phyloP scores from a whole-genome alignment of 2,888 invertebrate species.

The Sarcophaga variegata region DNA sequence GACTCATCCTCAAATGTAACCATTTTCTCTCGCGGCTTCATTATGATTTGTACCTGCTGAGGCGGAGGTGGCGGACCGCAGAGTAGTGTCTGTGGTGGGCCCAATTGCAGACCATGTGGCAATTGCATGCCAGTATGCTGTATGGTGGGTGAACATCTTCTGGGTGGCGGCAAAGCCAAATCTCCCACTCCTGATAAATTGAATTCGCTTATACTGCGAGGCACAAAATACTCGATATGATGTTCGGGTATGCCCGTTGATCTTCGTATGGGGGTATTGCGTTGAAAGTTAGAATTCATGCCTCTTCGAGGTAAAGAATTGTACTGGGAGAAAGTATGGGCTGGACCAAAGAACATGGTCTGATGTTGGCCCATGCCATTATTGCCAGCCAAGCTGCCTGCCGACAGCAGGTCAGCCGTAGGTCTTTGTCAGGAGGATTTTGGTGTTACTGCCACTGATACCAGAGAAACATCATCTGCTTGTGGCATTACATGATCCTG shows the following conservation, averaged over 20 bases:
- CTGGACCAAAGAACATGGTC: constrained; percentile 81
- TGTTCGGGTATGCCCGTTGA: constrained; percentile 85
- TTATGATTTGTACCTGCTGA: constrained; percentile 80
- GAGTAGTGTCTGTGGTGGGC: constrained; percentile 78
- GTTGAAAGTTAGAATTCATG: constrained; percentile 83
- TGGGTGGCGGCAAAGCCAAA: constrained; percentile 82
- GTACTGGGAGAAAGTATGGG: constrained; percentile 82
- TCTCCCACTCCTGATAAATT: constrained; percentile 87
- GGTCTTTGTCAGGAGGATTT: constrained; percentile 85
- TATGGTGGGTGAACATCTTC: constrained; percentile 79
- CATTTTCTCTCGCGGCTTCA: constrained; percentile 88
- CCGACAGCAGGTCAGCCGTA: constrained; percentile 80
- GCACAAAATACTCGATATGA: constrained; percentile 91
- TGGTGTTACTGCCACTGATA: constrained; percentile 83
- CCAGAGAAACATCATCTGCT: constrained; percentile 83
- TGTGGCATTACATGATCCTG: constrained; percentile 82
- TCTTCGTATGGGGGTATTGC: constrained; percentile 86
- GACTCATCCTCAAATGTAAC: constrained; percentile 91
- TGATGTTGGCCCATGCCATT: constrained; percentile 78
- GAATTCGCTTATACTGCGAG: constrained; percentile 92
- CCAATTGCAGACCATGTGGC: constrained; percentile 77
- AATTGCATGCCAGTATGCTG: constrained; percentile 73
- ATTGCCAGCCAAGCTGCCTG: constrained; percentile 74
- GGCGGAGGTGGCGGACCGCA: constrained; percentile 78
- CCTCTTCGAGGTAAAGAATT: constrained; percentile 84